Evolutionary conservation across 2,113 vertebrate genomes (phyloP).

Genomic region (Empidonax alnorum): DNA sequence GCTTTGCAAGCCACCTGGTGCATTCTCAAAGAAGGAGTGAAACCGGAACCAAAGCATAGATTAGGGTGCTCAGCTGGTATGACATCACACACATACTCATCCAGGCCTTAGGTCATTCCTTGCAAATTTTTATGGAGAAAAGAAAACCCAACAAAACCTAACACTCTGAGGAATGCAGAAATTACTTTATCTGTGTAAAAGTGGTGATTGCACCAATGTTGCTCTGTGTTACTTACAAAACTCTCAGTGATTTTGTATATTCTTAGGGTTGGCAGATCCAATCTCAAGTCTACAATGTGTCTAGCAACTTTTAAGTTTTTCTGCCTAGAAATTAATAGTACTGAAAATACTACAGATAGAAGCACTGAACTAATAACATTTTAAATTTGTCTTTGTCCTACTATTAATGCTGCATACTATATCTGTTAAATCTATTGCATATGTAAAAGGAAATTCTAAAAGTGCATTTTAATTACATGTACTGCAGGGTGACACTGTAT

Average conservation of each 20-base stretch:
- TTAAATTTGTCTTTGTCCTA: neutral
- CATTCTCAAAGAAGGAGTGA: neutral
- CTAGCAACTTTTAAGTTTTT: neutral
- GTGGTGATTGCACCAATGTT: neutral
- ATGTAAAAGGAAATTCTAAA: neutral
- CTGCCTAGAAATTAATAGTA: neutral
- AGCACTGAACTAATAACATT: neutral
- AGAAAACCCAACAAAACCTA: neutral
- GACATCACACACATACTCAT: neutral
- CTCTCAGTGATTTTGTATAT: neutral
- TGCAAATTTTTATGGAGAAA: neutral
- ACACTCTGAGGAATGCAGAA: neutral
- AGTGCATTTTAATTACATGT: neutral
- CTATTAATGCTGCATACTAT: neutral
- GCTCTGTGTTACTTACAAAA: neutral
- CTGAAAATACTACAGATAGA: neutral
- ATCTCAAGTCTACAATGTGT: neutral
- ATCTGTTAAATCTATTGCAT: neutral
- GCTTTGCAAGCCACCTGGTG: neutral
- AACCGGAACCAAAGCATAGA: neutral
- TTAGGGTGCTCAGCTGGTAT: too few relatives aligned
- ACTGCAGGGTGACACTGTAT: neutral
- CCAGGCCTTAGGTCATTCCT: neutral
- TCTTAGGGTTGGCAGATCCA: neutral
- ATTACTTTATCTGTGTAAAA: neutral